phyloP scores from a whole-genome alignment of 2,113 vertebrate species.

The Pycnonotus jocosus region DNA sequence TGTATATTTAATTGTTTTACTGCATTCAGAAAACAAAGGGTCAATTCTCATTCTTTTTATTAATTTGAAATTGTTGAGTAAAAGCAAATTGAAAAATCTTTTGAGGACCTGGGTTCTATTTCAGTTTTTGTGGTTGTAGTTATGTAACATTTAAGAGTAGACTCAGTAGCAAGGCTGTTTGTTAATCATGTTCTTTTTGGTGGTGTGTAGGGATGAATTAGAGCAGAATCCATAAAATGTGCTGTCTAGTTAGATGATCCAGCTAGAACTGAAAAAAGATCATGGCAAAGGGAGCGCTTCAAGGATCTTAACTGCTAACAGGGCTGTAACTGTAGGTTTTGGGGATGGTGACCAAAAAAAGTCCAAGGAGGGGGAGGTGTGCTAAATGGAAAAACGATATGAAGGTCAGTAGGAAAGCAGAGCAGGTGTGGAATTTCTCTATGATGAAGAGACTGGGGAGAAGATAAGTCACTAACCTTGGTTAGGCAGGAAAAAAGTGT shows the following conservation, averaged over 20 bases:
- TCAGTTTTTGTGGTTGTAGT: background rate
- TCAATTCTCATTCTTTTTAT: background rate
- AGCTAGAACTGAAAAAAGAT: background rate
- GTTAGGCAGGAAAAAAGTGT: background rate
- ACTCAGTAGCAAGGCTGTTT: background rate
- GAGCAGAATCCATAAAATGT: background rate
- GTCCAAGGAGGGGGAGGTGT: background rate
- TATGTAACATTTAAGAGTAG: background rate
- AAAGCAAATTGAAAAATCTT: background rate
- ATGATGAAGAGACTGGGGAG: background rate
- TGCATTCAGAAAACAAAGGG: background rate
- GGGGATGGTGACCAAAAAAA: background rate
- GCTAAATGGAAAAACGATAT: background rate
- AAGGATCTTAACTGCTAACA: background rate
- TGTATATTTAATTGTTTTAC: background rate
- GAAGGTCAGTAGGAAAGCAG: background rate
- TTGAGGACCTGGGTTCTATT: background rate
- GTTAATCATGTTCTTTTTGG: background rate
- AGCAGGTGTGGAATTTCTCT: background rate
- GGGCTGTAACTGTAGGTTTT: background rate
- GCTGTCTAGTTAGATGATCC: background rate
- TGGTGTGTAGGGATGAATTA: background rate
- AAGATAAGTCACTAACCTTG: background rate
- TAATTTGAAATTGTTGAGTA: background rate
- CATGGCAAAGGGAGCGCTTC: background rate